phyloP scores from a whole-genome alignment of 2,797 vertebrate species.

The Sandelia bainsii region DNA sequence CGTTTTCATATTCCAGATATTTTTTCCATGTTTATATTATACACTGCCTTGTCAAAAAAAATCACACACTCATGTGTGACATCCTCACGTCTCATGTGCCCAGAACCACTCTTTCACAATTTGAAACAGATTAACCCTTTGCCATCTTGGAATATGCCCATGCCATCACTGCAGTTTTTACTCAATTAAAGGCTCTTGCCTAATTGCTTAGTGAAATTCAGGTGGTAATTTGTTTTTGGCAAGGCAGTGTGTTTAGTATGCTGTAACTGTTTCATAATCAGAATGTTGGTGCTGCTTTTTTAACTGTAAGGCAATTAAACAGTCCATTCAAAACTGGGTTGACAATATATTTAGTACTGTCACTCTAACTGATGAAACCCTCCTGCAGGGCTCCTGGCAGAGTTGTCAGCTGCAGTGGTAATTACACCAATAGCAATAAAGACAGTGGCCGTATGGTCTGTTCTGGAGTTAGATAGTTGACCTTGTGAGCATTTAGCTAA shows the following conservation, averaged over 20 bases:
- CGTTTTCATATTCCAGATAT: not conserved
- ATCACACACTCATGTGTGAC: too few relatives aligned
- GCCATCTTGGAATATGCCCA: too few relatives aligned
- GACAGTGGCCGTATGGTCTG: not conserved
- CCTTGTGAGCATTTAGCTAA: not conserved
- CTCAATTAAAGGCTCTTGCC: too few relatives aligned
- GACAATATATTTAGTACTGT: not conserved
- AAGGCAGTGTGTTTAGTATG: not conserved
- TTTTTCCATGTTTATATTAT: not conserved
- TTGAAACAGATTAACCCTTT: too few relatives aligned
- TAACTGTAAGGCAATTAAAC: not conserved
- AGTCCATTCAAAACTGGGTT: not conserved
- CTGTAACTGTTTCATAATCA: not conserved
- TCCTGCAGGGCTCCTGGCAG: not conserved
- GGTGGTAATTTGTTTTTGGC: too few relatives aligned
- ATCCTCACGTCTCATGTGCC: too few relatives aligned
- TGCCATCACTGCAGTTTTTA: too few relatives aligned
- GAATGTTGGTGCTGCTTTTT: conserved; percentile 4
- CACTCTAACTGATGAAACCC: not conserved
- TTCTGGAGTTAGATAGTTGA: not conserved
- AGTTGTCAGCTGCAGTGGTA: not conserved
- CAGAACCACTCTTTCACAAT: too few relatives aligned
- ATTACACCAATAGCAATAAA: not conserved
- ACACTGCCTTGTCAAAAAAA: too few relatives aligned
- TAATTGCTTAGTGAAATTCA: too few relatives aligned